phyloP scores from a whole-genome alignment of 2,888 invertebrate genomes.

The Tetrapedia diversipes region DNA sequence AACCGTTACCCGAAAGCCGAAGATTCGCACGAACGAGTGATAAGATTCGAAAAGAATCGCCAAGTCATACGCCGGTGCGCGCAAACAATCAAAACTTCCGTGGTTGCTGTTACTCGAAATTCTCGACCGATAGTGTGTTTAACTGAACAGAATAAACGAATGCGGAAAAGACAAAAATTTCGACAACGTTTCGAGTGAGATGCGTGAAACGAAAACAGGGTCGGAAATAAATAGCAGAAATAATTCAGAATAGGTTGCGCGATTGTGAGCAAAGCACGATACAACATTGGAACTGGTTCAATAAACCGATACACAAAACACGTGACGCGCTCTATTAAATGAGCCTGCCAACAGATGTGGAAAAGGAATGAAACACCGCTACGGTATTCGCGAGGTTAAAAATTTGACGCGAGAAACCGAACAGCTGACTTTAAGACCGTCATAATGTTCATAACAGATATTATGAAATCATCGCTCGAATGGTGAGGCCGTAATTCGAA shows the following conservation, averaged over 20 bases:
- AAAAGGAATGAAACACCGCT: neutral
- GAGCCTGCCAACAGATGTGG: neutral
- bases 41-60: constrained; percentile 4
- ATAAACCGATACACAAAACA: constrained; percentile 6
- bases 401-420: neutral
- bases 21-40: neutral
- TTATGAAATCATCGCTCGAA: neutral
- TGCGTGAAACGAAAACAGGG: too few relatives aligned
- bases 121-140: neutral
- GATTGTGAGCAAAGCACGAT: neutral
- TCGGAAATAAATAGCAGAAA: too few relatives aligned
- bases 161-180: too few relatives aligned
- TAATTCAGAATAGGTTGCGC: neutral
- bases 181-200: too few relatives aligned
- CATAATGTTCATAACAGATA: neutral
- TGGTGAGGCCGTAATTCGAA: neutral
- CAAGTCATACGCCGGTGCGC: too few relatives aligned
- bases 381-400: constrained; percentile 16
- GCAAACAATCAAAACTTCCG: neutral
- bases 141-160: too few relatives aligned
- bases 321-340: neutral
- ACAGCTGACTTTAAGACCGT: neutral
- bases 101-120: neutral
- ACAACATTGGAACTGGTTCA: neutral
- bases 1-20: too few relatives aligned